phyloP scores from a whole-genome alignment of 2,797 vertebrate genomes.

The Coluber constrictor region DNA sequence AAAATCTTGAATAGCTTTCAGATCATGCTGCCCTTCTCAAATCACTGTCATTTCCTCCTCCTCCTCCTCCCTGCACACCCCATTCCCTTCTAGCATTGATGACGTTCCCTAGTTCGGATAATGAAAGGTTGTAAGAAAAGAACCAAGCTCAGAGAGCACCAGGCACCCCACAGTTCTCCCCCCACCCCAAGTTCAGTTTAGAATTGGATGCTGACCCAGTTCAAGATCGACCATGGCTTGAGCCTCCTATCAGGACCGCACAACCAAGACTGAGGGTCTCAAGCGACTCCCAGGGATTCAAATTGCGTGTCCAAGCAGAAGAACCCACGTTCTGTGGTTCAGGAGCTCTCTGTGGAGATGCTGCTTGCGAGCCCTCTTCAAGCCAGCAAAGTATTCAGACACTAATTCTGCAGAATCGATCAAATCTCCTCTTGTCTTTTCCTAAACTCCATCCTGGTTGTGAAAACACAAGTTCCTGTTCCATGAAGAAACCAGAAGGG shows the following conservation, averaged over 20 bases:
- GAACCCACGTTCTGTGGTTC: background rate
- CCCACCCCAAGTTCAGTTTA: background rate
- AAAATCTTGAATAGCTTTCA: background rate
- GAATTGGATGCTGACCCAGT: background rate
- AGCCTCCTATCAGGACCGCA: background rate
- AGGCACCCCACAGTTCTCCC: background rate
- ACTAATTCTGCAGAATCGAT: background rate
- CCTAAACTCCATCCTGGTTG: background rate
- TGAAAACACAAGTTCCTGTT: background rate
- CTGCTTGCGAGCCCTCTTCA: background rate
- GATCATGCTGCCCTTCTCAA: background rate
- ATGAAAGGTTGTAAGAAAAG: background rate
- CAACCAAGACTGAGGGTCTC: background rate
- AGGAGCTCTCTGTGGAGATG: background rate
- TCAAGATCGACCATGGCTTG: background rate
- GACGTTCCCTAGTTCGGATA: no score
- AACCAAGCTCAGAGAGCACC: background rate
- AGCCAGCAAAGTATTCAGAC: background rate
- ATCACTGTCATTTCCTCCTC: background rate
- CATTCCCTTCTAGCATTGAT: background rate
- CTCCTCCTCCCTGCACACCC: background rate
- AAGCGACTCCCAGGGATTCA: background rate
- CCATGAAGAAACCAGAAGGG: background rate
- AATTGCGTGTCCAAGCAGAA: background rate
- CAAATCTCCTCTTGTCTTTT: background rate